Evolutionary conservation across 2,113 vertebrate genomes (phyloP).

Genomic region (Charina bottae): DNA sequence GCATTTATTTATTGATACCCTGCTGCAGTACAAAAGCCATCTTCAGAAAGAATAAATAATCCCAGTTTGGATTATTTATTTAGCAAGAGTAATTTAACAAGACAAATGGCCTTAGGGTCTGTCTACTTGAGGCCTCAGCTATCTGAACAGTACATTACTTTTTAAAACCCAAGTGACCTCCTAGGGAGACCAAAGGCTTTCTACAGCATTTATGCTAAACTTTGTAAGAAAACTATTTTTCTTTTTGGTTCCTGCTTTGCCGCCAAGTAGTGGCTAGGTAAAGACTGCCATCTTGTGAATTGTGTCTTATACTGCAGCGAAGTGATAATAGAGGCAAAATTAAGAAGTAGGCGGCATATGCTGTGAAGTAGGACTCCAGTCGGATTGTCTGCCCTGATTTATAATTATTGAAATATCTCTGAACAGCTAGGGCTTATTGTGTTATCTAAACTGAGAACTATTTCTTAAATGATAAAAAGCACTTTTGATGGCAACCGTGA

Average conservation of each 20-base stretch:
- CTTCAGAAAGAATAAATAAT: conserved; percentile 10
- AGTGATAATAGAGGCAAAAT: not conserved
- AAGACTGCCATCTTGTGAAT: conserved; percentile 16
- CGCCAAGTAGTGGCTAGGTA: not conserved
- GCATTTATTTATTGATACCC: conserved; percentile 1
- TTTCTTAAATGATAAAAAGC: not conserved
- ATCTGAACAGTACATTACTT: not conserved
- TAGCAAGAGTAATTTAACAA: conserved; percentile 6
- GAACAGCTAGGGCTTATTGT: not conserved
- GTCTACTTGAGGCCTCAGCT: not conserved
- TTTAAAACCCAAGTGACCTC: not conserved
- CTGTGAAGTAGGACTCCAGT: not conserved
- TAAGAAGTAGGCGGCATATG: not conserved
- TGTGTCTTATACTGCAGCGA: not conserved
- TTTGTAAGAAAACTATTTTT: not conserved
- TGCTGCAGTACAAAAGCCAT: not conserved
- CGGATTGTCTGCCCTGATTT: not conserved
- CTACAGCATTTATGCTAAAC: not conserved
- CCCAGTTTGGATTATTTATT: not conserved
- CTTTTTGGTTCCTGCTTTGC: not conserved
- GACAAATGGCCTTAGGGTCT: not conserved
- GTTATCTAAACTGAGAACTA: not conserved
- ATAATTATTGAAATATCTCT: not conserved
- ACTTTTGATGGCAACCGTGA: not conserved
- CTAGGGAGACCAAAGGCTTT: not conserved